phyloP scores from a whole-genome alignment of 2,113 vertebrate genomes.

The Phocoena sinus region DNA sequence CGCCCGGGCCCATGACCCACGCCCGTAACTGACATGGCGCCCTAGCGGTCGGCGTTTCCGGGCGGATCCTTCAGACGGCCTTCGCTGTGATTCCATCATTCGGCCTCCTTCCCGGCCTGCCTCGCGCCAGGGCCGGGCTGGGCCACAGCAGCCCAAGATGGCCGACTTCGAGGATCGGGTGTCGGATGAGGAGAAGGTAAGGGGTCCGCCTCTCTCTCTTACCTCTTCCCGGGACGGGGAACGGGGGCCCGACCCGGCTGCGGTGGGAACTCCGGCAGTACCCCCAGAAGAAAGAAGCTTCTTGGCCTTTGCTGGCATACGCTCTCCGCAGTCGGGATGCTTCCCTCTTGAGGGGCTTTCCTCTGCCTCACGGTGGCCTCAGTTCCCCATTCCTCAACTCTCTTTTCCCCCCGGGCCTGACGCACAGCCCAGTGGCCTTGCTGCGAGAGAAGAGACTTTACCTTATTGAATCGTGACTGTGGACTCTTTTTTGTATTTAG shows the following conservation, averaged over 20 bases:
- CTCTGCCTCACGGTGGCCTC: slow-evolving; percentile 42
- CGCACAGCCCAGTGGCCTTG: background rate
- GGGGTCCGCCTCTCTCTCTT: slow-evolving; percentile 38
- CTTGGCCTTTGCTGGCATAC: background rate
- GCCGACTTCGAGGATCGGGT: slow-evolving; percentile 91
- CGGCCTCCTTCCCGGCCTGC: slow-evolving; percentile 73
- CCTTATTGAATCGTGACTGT: background rate
- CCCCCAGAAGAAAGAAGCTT: background rate
- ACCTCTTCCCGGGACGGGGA: background rate
- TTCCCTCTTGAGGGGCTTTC: slow-evolving; percentile 22
- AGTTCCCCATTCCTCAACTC: slow-evolving; percentile 52
- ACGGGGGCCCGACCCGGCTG: background rate
- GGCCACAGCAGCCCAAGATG: slow-evolving; percentile 89
- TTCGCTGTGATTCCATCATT: background rate
- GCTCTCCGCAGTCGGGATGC: slow-evolving; percentile 13
- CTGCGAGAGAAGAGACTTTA: background rate
- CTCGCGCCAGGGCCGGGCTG: slow-evolving; percentile 69
- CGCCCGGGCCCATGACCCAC: accelerated
- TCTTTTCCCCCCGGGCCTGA: background rate
- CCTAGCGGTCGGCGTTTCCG: background rate
- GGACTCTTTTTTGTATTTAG: background rate
- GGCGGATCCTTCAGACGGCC: background rate
- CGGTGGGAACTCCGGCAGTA: background rate
- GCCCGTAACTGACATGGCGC: slow-evolving; percentile 59
- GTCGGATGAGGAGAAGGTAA: slow-evolving; percentile 93